phyloP scores from a whole-genome alignment of 2,888 invertebrate genomes.

The Taenaris catops region DNA sequence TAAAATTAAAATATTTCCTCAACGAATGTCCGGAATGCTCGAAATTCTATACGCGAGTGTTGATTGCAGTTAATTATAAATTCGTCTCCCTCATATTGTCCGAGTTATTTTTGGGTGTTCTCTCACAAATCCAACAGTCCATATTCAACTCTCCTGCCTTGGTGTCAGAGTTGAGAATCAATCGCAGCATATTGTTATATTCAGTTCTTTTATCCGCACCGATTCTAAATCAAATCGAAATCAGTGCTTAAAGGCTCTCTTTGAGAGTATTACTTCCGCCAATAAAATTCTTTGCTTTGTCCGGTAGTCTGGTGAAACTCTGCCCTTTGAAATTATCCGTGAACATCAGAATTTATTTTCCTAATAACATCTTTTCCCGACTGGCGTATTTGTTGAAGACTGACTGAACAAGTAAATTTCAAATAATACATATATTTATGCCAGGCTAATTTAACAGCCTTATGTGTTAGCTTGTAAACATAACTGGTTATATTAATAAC shows the following conservation, averaged over 20 bases:
- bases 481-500: no score
- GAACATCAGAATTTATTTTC: slow-evolving; percentile 10
- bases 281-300: slow-evolving; percentile 61
- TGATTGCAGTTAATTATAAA: slow-evolving; percentile 80
- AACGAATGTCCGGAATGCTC: slow-evolving; percentile 53
- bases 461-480: no score
- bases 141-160: slow-evolving; percentile 17
- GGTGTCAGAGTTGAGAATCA: slow-evolving; percentile 29
- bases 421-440: no score
- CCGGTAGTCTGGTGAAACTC: slow-evolving; percentile 28
- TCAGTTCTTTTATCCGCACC: slow-evolving; percentile 55
- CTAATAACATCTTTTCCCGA: no score
- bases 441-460: no score
- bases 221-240: slow-evolving; percentile 68
- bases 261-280: slow-evolving; percentile 68
- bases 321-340: slow-evolving; percentile 14
- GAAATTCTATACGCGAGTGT: slow-evolving; percentile 78
- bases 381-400: no score
- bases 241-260: slow-evolving; percentile 59
- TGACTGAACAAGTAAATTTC: no score
- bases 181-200: slow-evolving; percentile 15
- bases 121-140: slow-evolving; percentile 19
- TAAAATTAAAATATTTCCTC: slow-evolving; percentile 26
- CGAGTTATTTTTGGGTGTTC: slow-evolving; percentile 52
- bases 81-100: slow-evolving; percentile 72